phyloP scores from a whole-genome alignment of 2,797 vertebrate genomes.

The Hipposideros larvatus region DNA sequence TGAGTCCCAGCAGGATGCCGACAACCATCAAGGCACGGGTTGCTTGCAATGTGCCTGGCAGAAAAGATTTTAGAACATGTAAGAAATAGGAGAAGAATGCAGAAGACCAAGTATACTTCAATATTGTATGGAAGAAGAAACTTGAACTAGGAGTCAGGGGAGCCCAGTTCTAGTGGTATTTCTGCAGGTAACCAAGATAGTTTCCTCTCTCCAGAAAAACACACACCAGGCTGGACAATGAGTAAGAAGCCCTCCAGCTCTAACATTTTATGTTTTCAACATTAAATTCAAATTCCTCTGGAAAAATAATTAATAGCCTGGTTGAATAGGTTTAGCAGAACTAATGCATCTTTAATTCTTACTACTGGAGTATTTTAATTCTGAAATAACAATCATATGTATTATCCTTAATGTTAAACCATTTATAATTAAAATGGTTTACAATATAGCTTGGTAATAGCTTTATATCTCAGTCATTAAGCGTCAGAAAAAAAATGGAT shows the following conservation, averaged over 20 bases:
- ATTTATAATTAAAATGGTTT: constrained; percentile 41
- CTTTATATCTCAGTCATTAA: neutral
- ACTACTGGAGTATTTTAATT: neutral
- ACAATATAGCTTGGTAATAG: neutral
- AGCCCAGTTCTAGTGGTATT: neutral
- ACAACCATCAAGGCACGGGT: constrained; percentile 93
- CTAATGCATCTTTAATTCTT: neutral
- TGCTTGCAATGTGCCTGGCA: constrained; percentile 91
- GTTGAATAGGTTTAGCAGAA: neutral
- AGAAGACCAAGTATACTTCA: neutral
- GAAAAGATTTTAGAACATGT: constrained; percentile 38
- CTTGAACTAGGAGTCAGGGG: neutral
- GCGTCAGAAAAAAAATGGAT: neutral
- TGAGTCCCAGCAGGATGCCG: constrained; percentile 91
- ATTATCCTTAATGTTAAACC: constrained; percentile 1
- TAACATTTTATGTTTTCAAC: neutral
- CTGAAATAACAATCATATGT: constrained; percentile 46
- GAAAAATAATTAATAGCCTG: constrained; percentile 38
- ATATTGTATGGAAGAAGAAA: neutral
- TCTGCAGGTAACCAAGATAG: neutral
- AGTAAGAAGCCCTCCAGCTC: neutral
- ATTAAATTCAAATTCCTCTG: constrained; percentile 21
- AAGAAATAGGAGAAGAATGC: neutral
- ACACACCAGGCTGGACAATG: neutral
- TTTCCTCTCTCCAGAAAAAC: neutral